Conservation (phyloP, 2,888 invertebrate genomes). For the Tetheella fluctuosa region DNA sequence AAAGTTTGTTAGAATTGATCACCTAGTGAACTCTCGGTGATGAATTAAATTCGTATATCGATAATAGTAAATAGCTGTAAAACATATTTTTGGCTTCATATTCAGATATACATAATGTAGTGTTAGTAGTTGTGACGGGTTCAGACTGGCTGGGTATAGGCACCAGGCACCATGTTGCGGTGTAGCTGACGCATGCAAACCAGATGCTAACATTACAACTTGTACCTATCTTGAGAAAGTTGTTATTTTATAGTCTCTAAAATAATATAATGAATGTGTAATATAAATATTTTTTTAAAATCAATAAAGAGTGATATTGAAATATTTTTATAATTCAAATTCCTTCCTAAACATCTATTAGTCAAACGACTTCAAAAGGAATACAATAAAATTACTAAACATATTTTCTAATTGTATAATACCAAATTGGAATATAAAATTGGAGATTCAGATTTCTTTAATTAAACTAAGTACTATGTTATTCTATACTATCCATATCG, state of each 20-base stretch:
- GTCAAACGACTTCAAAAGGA: not conserved
- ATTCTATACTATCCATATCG: slow-evolving; percentile 16
- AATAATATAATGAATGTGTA: slow-evolving; percentile 78
- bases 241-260: slow-evolving; percentile 77
- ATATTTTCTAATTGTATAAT: slow-evolving; percentile 22
- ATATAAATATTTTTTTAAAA: slow-evolving; percentile 84
- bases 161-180: slow-evolving; percentile 40
- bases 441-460: slow-evolving; percentile 44
- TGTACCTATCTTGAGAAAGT: slow-evolving; percentile 66
- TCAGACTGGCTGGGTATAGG: slow-evolving; percentile 30
- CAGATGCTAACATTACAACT: slow-evolving; percentile 20
- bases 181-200: slow-evolving; percentile 56
- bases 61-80: slow-evolving; percentile 63
- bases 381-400: slow-evolving; percentile 7
- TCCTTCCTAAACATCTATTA: not conserved
- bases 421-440: slow-evolving; percentile 45
- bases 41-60: slow-evolving; percentile 61
- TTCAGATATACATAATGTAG: slow-evolving; percentile 51
- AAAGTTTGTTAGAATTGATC: slow-evolving; percentile 57
- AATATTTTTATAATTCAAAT: slow-evolving; percentile 42
- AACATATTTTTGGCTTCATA: slow-evolving; percentile 74
- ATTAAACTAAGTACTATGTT: slow-evolving; percentile 19
- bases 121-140: slow-evolving; percentile 43
- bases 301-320: slow-evolving; percentile 84
- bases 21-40: slow-evolving; percentile 51